Base-by-base conservation (phyloP, 1,140 invertebrate genomes). In the Venustaconcha ellipsiformis region DNA sequence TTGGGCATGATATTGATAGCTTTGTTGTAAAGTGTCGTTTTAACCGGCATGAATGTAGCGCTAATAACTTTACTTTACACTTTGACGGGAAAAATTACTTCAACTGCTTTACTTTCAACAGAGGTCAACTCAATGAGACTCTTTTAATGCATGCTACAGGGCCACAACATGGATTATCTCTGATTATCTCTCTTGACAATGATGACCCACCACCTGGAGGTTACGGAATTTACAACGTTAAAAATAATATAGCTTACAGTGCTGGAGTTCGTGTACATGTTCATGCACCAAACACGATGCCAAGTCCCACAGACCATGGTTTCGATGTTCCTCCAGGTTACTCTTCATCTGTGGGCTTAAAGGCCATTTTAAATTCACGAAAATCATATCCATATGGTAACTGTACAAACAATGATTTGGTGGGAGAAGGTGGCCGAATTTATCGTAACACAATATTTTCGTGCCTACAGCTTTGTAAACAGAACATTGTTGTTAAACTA, bases 201-300 rank as follows among this genome's bases (percentile, higher is more conserved):
- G 86, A 84, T 67, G 84, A 87, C 63, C 83, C 87, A 12, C 83
- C 83, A 26, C 68, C 82, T 18, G 86, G 84, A 26, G 74, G 79
- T 2, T 88, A 84, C 64, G 87, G 87, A 37, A 67, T 87, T n/a
- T 88, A 88, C 70, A 81, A 88, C 70, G 75, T 84, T 1, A 80
- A 84, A 60, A 83, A 85, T 55, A 87, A 88, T 65, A 84, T 87
- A 23, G 81, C 82, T 18, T 84, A 87, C 74, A 86, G 84, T 72
- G 87, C 87, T 14, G 91, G 90, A 12, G 82, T 89, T 57, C 74
- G 90, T 68, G 83, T 91, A 5, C 85, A 90, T 37, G 84, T 91
- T 14, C 90, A 91, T 80, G 85, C 86, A n/a, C 88, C 89, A 48
- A 82, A 88, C 71, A 83, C 85, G 2, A 85, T 90, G 81, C 90